phyloP scores from a whole-genome alignment of 2,113 vertebrate species.

The Scolopax mira region DNA sequence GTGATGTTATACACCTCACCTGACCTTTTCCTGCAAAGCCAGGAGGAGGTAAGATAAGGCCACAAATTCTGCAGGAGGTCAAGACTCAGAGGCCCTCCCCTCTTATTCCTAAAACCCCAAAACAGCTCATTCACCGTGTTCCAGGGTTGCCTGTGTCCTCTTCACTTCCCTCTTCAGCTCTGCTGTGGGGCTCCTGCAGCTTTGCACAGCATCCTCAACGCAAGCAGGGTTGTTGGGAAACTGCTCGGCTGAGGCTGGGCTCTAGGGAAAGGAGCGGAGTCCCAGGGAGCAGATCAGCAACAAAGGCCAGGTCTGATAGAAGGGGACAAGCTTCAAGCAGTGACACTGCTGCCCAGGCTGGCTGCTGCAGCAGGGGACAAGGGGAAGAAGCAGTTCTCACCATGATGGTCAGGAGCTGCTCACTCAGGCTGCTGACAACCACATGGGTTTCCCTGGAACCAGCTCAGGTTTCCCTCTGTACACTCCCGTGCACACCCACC shows the following conservation, averaged over 20 bases:
- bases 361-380: background rate
- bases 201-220: background rate
- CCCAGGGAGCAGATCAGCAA: background rate
- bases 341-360: background rate
- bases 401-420: slow-evolving; percentile 13
- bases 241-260: slow-evolving; percentile 43
- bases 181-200: background rate
- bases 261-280: slow-evolving; percentile 22
- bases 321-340: accelerated
- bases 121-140: slow-evolving; percentile 53
- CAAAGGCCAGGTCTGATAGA: accelerated
- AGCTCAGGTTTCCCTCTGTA: background rate
- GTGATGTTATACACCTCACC: accelerated
- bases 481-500: background rate
- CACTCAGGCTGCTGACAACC: background rate
- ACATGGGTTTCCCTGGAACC: accelerated
- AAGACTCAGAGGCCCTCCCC: too few species aligned
- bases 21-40: accelerated
- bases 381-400: slow-evolving; percentile 23
- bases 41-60: background rate
- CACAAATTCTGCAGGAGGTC: accelerated
- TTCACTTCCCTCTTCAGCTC: background rate
- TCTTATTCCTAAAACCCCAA: background rate
- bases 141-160: background rate
- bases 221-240: slow-evolving; percentile 50